Evolutionary conservation across 2,888 invertebrate genomes (phyloP).

Genomic region (Spisula subtruncata): DNA sequence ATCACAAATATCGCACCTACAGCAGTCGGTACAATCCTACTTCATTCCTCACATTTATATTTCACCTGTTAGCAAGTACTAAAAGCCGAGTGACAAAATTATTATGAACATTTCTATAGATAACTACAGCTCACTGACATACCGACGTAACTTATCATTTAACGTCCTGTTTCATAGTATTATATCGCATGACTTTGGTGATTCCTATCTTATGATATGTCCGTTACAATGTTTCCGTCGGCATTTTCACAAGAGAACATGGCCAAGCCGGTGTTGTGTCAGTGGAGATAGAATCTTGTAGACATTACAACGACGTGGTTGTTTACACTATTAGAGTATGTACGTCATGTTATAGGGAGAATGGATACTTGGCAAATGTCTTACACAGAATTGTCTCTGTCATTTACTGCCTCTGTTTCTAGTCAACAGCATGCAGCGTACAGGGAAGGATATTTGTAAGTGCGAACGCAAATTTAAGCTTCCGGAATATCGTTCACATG

Average conservation of each 20-base stretch:
- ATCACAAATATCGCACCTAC: constrained; percentile 1
- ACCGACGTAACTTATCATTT: neutral
- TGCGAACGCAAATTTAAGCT: constrained; percentile 3
- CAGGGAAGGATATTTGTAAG: neutral
- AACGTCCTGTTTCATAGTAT: neutral
- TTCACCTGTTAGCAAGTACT: constrained; percentile 43
- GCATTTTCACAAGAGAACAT: constrained; percentile 44
- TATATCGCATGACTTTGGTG: constrained; percentile 20
- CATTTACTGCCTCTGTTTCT: constrained; percentile 35
- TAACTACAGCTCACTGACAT: neutral
- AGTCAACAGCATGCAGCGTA: constrained; percentile 34
- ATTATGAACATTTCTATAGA: constrained; percentile 44
- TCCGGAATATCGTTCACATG: neutral
- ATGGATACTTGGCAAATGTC: too few relatives aligned
- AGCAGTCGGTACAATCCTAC: neutral
- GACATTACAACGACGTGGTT: constrained; percentile 21
- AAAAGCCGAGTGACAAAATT: constrained; percentile 46
- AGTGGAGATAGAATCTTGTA: constrained; percentile 38
- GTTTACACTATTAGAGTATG: constrained; percentile 42
- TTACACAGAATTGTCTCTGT: constrained; percentile 31
- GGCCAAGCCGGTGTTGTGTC: constrained; percentile 48
- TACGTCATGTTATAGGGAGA: too few relatives aligned
- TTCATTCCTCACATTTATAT: constrained; percentile 28
- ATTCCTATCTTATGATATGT: constrained; percentile 37
- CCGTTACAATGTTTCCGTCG: constrained; percentile 44